A percentile compares a stretch with the other conserved stretches of the same genome.
phyloP scores from a whole-genome alignment of 2,113 vertebrate species.

The Megaceryle torquata region DNA sequence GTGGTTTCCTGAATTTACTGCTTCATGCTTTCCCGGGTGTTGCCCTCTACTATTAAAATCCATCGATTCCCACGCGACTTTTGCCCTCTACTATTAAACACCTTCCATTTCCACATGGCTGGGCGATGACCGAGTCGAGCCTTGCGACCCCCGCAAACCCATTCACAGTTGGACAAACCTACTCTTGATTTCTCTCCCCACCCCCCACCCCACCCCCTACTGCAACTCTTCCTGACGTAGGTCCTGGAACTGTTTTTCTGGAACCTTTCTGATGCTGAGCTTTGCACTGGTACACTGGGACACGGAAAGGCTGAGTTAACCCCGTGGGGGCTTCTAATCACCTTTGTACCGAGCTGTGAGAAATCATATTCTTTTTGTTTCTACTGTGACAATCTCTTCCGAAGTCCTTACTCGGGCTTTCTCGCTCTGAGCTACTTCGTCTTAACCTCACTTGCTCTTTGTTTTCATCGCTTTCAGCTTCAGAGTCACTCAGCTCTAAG shows the following conservation, averaged over 20 bases:
- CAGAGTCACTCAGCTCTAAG: slow-evolving; percentile 94
- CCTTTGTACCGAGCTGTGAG: slow-evolving; percentile 87
- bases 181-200: neutral
- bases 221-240: slow-evolving; percentile 36
- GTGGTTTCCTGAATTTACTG: neutral
- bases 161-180: slow-evolving; percentile 43
- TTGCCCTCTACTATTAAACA: too few relatives aligned
- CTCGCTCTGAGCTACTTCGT: slow-evolving; percentile 68
- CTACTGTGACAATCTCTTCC: slow-evolving; percentile 74
- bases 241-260: slow-evolving; percentile 9
- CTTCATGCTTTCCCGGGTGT: slow-evolving; percentile 15
- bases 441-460: slow-evolving; percentile 75
- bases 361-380: slow-evolving; percentile 79
- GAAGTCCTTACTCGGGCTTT: slow-evolving; percentile 72
- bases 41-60: neutral
- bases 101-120: too few relatives aligned
- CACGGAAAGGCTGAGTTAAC: slow-evolving; percentile 43
- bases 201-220: slow-evolving; percentile 2
- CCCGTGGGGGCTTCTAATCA: slow-evolving; percentile 78
- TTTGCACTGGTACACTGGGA: slow-evolving; percentile 51
- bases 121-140: neutral
- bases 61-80: neutral
- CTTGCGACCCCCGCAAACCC: slow-evolving; percentile 43
- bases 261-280: slow-evolving; percentile 61
- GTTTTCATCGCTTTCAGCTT: slow-evolving; percentile 87